phyloP scores from a whole-genome alignment of 2,113 vertebrate species.

The Daboia siamensis region DNA sequence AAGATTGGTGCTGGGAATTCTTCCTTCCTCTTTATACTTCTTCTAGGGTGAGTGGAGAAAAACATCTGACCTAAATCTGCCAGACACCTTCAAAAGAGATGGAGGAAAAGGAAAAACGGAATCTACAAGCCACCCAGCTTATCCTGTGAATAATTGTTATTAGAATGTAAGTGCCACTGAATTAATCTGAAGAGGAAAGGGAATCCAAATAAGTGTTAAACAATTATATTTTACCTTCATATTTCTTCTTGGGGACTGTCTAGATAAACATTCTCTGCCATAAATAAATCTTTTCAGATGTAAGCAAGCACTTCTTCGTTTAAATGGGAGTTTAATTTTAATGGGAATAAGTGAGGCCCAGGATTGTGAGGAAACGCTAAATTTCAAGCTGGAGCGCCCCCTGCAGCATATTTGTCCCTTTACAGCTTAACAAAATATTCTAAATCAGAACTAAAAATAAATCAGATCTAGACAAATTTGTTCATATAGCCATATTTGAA shows the following conservation, averaged over 20 bases:
- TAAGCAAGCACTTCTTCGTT: slow-evolving; percentile 36
- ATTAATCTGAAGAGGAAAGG: slow-evolving; percentile 49
- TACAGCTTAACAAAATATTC: fast-evolving
- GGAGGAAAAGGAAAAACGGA: slow-evolving; percentile 49
- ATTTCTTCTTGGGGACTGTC: slow-evolving; percentile 50
- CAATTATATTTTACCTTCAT: slow-evolving; percentile 51
- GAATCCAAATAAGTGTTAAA: slow-evolving; percentile 62
- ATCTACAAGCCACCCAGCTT: slow-evolving; percentile 48
- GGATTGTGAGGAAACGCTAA: neutral
- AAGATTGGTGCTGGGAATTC: slow-evolving; percentile 64
- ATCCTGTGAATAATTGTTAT: slow-evolving; percentile 64
- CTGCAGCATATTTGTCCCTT: slow-evolving; percentile 36
- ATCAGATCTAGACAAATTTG: neutral
- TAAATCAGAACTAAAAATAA: fast-evolving
- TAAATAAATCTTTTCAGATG: slow-evolving; percentile 56
- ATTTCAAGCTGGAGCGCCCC: slow-evolving; percentile 37
- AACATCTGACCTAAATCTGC: slow-evolving; percentile 70
- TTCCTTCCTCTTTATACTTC: slow-evolving; percentile 55
- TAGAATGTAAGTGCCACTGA: slow-evolving; percentile 57
- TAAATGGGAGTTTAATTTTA: slow-evolving; percentile 23
- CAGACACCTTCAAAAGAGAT: slow-evolving; percentile 62
- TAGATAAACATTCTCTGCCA: slow-evolving; percentile 52
- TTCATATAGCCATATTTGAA: neutral
- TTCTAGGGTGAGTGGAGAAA: slow-evolving; percentile 53
- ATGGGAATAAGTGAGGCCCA: neutral